Conservation (phyloP, 2,797 vertebrate species). For the Pseudomugil tenellus region DNA sequence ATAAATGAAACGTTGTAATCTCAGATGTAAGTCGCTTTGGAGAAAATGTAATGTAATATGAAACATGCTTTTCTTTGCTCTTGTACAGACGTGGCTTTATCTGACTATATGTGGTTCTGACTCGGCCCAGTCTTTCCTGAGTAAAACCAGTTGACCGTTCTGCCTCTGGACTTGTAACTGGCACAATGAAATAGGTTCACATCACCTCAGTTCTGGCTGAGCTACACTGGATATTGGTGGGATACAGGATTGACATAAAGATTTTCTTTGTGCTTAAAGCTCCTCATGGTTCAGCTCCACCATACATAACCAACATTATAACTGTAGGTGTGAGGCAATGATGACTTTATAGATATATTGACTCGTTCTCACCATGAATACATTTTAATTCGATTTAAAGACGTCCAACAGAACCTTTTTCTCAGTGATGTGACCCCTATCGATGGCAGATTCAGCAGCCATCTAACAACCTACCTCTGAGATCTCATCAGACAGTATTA, state of each 20-base stretch:
- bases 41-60: not conserved
- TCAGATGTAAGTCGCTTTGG: no score
- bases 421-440: no score
- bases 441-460: no score
- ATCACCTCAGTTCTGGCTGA: constrained; percentile 1
- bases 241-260: not conserved
- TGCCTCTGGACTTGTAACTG: not conserved
- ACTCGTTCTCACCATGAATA: not conserved
- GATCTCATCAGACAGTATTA: no score
- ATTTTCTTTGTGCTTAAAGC: not conserved
- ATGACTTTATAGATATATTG: not conserved
- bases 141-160: not conserved
- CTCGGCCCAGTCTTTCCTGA: not conserved
- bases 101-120: not conserved
- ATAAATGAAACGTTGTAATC: no score
- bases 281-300: no score
- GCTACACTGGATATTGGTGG: not conserved
- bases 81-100: not conserved
- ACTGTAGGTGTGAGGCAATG: not conserved
- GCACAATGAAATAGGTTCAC: not conserved
- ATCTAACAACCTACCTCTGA: no score
- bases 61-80: not conserved
- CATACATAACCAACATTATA: no score
- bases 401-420: not conserved
- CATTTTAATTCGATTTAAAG: not conserved